Evolutionary conservation across 2,888 invertebrate species (phyloP), one percentile per base, ranked within the genome.

Genomic region (Elgonia sp.): DNA sequence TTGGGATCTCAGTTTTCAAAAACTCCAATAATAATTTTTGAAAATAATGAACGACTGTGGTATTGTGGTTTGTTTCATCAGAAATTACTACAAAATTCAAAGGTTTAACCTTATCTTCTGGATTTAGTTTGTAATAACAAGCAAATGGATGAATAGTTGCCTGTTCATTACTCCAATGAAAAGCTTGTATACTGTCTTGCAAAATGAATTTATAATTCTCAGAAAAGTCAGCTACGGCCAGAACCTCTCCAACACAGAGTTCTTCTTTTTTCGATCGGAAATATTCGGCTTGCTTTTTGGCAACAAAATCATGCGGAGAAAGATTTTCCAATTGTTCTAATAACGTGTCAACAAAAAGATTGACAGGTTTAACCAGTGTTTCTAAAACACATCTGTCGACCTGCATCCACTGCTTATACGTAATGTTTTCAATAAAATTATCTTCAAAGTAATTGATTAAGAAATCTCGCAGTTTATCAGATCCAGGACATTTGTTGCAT

Each of bases 101-200:
- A 46, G 84, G 89, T 5, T 29, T n/a, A n/a, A n/a, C n/a, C n/a
- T n/a, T n/a, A n/a, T n/a, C n/a, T n/a, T n/a, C n/a, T 29, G 3
- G 76, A 55, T 37, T 37, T 55, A 10, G 16, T 16, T 18, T 60
- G 70, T 77, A 86, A 40, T 88, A 88, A n/a, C 72, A 57, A 14
- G 80, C 73, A 50, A 86, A 86, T 70, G 88, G 86, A 76, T 89
- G 89, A n/a, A 89, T 29, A 57, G 89, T 89, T 12, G 85, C 84
- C 72, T 89, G 88, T 21, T 40, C 77, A 55, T 76, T 76, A 20
- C 63, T 76, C 53, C 65, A 79, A 55, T 67, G 79, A 0, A 67
- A 16, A 16, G 55, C 79, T 50, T 79, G 79, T 14, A 57, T 55
- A 40, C 42, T 57, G 39, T 76, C 76, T 50, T 76, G 76, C 0